Percentiles rank a stretch among this genome's conserved stretches.
Conservation (phyloP, 2,113 vertebrate species). For the Amia ocellicauda region DNA sequence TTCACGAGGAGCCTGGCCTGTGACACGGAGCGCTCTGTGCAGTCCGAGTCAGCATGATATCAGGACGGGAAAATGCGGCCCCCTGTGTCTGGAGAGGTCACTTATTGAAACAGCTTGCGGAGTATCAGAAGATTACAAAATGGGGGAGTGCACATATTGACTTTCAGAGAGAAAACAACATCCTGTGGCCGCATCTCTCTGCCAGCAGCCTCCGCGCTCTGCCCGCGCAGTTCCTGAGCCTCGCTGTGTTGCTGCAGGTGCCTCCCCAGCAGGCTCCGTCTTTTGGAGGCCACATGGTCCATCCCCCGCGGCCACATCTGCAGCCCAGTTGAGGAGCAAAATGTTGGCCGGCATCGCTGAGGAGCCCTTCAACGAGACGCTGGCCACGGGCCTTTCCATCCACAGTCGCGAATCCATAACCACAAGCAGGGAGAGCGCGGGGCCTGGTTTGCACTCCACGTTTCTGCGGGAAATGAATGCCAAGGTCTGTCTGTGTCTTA, state of each 20-base stretch:
- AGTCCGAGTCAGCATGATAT: too few species aligned
- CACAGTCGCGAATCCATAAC: background rate
- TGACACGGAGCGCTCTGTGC: too few species aligned
- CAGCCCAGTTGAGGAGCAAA: background rate
- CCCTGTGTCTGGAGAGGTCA: background rate
- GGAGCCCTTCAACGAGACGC: background rate
- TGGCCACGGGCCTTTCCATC: background rate
- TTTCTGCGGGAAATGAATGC: too few species aligned
- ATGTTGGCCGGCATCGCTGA: background rate
- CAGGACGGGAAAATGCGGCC: too few species aligned
- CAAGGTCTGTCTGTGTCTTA: too few species aligned
- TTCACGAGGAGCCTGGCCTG: too few species aligned
- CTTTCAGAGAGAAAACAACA: background rate
- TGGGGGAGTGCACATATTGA: background rate
- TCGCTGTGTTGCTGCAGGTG: background rate
- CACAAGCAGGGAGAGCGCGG: background rate
- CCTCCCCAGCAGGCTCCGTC: background rate
- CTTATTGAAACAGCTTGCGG: too few species aligned
- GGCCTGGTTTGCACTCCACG: too few species aligned
- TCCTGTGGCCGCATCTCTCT: background rate
- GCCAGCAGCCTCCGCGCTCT: background rate
- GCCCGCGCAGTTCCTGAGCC: background rate
- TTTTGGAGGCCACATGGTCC: background rate
- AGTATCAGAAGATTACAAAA: background rate
- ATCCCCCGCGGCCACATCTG: background rate